These are phyloP conservation scores for Otolemur garnettii DNA, from an alignment of 2,113 vertebrate genomes.

Conservation along the genomic window DNA sequence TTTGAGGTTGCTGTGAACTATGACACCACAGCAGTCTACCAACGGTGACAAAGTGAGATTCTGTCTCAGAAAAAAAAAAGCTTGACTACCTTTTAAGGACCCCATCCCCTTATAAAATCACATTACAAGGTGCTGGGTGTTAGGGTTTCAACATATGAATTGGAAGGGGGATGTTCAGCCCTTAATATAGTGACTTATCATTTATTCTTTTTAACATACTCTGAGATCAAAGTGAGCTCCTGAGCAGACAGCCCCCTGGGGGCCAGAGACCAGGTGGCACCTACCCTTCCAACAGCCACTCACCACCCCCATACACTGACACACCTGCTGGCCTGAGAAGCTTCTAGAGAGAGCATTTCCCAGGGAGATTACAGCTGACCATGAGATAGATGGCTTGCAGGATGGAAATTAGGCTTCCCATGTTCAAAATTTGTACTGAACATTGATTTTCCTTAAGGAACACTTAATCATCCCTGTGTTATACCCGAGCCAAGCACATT, in stretches of 20 bases:
- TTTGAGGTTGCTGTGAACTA: too few species aligned
- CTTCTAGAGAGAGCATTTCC: neutral
- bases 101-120: neutral
- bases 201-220: neutral
- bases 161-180: neutral
- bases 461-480: constrained; percentile 74
- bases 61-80: too few species aligned
- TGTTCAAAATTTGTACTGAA: constrained; percentile 49
- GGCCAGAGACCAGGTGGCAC: neutral
- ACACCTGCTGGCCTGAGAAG: neutral
- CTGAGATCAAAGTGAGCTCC: neutral
- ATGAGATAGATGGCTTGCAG: neutral
- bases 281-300: neutral
- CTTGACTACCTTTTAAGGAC: neutral
- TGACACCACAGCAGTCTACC: too few species aligned
- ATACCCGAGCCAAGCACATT: constrained; percentile 64
- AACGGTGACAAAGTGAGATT: too few species aligned
- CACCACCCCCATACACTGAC: neutral
- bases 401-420: neutral
- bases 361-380: neutral
- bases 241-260: neutral
- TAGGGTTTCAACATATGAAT: neutral
- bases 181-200: neutral
- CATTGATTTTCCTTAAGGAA: constrained; percentile 73
- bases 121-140: neutral